Evolutionary conservation across 1,140 invertebrate genomes (phyloP), one percentile per base, ranked within the genome.

Genomic region (Oscheius sp.): DNA sequence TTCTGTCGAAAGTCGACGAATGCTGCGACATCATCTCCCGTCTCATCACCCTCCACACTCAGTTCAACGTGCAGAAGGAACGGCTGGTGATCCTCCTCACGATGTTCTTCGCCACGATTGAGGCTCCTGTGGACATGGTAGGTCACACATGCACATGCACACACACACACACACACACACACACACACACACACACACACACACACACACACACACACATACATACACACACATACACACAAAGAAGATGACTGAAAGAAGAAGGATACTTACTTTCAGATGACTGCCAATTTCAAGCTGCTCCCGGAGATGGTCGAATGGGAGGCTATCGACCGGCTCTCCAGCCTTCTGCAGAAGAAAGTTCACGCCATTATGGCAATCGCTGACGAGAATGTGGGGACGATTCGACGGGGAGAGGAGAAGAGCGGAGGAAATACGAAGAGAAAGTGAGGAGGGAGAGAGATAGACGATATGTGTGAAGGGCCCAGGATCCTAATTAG

Each of bases 61-160:
- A 68, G 36, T 68, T 58, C 67, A 38, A 68, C 38, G 45, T 59
- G 36, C 32, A 58, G 26, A 49, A 68, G n/a, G 67, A 68, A 31
- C 20, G 67, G 35, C 32, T 68, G 4, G 45, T 55, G n/a, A 55
- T 58, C 20, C 18, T 68, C 2, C 18, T 68, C 2, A 68, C 67
- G 2, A 59, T 20, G 18, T 68, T 58, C 28, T 68, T 68, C 35
- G 36, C 67, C 29, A 68, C 67, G 3, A 49, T 68, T 26, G 49
- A 61, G 29, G 55, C 55, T 31, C 35, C 52, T n/a, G 67, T 59
- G 38, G 7, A 58, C 1, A 31, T 68, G 29, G 66, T 68, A 32
- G 20, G 42, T 13, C 4, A 46, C 7, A n/a, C n/a, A n/a, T n/a
- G n/a, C n/a, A n/a, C n/a, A n/a, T n/a, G n/a, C n/a, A n/a, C n/a